Conservation (phyloP, 2,888 invertebrate species). For the Laothoe populi region DNA sequence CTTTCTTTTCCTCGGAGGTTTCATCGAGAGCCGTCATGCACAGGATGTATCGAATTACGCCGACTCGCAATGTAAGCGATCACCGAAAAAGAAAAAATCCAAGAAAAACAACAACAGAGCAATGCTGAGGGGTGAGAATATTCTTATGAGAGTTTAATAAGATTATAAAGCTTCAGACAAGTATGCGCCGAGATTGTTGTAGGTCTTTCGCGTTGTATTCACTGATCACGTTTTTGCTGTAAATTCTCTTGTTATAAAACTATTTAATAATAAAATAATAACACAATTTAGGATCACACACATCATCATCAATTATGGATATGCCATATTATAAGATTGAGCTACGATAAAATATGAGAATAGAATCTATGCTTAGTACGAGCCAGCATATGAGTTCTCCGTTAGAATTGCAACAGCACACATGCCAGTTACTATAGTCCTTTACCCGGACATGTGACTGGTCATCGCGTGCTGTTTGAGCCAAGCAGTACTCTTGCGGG, state of each 20-base stretch:
- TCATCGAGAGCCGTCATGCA: conserved; percentile 57
- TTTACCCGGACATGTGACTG: too few relatives aligned
- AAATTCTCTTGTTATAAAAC: neutral
- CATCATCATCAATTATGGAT: too few relatives aligned
- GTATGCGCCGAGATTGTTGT: conserved; percentile 48
- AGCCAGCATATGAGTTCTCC: too few relatives aligned
- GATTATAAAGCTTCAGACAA: conserved; percentile 79
- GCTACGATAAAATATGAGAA: too few relatives aligned
- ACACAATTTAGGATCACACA: too few relatives aligned
- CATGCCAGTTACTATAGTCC: too few relatives aligned
- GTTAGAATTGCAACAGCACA: too few relatives aligned
- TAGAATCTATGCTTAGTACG: too few relatives aligned
- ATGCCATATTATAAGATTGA: too few relatives aligned
- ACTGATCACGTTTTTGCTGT: conserved; percentile 15
- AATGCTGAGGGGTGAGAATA: conserved; percentile 72
- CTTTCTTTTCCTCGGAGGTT: conserved; percentile 18
- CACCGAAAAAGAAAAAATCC: conserved; percentile 60
- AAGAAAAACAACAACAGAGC: conserved; percentile 62
- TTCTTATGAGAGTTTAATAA: conserved; percentile 69
- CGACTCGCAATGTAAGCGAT: conserved; percentile 78
- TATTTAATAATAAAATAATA: neutral
- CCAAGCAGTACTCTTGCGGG: too few relatives aligned
- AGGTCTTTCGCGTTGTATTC: conserved; percentile 12
- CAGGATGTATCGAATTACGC: conserved; percentile 83
- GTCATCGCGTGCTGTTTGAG: too few relatives aligned